Evolutionary conservation across 2,888 invertebrate genomes (phyloP), one percentile per base, ranked within the genome.

Genomic region (Cantharis flavilabris): DNA sequence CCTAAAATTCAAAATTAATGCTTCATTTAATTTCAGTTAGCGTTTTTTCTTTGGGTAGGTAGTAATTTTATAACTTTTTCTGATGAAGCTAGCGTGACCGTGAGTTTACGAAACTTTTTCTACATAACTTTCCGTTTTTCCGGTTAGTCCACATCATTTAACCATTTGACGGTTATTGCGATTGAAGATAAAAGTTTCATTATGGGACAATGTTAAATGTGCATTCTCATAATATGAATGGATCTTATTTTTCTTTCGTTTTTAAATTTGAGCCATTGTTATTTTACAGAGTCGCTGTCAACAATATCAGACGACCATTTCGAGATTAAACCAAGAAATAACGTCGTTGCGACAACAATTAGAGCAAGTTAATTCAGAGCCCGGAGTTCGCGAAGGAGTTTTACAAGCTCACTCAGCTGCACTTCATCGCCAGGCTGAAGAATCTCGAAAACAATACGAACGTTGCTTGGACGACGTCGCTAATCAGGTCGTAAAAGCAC

Each of bases 391-490:
- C 72, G 88, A 92, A 79, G 90, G 90, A 80, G 87, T 88, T 76
- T 84, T 91, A 78, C 92, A 93, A 85, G 90, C 90, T 23, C 92
- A 93, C 83, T 92, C 92, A 85, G 90, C 90, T 30, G 89, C 90
- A n/a, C 86, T 94, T 81, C 91, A 91, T 70, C 88, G 91, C 78
- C 92, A 93, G 86, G 92, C 92, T 74, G 92, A 93, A 85, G 91
- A 91, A 78, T 92, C 93, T 82, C 88, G 93, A 79, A 90, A 92
- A 80, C 95, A 95, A 84, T 96, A 96, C 88, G 95, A 96, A 89
- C 89, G 93, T 84, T 91, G 95, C 87, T 89, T 96, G 84, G 94
- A 96, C 89, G 94, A 96, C 89, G 94, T 96, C 80, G 96, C 95
- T 79, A 94, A 94, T 88, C 94, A 94, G 87, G 94, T 95, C 81